These are phyloP conservation scores for Chrysomallon squamiferum DNA, from an alignment of 1,140 invertebrate genomes.

Conservation along the genomic window DNA sequence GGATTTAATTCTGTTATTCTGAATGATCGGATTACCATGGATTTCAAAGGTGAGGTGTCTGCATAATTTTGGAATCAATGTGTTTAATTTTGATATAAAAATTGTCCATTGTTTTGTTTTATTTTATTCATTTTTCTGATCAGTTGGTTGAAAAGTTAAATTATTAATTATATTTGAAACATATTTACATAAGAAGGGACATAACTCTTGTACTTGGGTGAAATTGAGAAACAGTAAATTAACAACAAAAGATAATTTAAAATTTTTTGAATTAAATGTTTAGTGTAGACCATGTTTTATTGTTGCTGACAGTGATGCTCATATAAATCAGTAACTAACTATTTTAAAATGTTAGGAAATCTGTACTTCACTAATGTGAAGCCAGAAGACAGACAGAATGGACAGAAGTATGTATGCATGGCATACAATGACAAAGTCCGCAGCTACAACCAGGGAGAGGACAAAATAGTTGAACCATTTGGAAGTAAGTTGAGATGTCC, in stretches of 20 bases:
- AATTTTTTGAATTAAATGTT: too few species aligned
- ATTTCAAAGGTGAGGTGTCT: constrained; percentile 36
- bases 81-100: neutral
- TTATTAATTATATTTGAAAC: too few species aligned
- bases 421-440: constrained; percentile 24
- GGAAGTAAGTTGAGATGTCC: constrained; percentile 16
- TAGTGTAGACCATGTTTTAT: too few species aligned
- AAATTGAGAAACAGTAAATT: too few species aligned
- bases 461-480: constrained; percentile 23
- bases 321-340: too few species aligned
- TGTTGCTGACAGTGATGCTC: too few species aligned
- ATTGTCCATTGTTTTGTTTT: neutral
- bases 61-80: neutral
- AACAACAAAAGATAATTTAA: too few species aligned
- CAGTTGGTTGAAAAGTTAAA: too few species aligned
- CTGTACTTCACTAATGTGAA: constrained; percentile 40
- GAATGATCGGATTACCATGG: constrained; percentile 40
- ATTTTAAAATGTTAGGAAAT: constrained; percentile 43
- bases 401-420: constrained; percentile 37
- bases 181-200: too few species aligned
- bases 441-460: constrained; percentile 25
- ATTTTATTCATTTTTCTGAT: too few species aligned
- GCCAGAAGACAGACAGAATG: constrained; percentile 34
- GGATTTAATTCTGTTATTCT: constrained; percentile 29
- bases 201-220: too few species aligned